Evolutionary conservation across 2,797 vertebrate genomes (phyloP).

Genomic region (Brachymystax lenok): DNA sequence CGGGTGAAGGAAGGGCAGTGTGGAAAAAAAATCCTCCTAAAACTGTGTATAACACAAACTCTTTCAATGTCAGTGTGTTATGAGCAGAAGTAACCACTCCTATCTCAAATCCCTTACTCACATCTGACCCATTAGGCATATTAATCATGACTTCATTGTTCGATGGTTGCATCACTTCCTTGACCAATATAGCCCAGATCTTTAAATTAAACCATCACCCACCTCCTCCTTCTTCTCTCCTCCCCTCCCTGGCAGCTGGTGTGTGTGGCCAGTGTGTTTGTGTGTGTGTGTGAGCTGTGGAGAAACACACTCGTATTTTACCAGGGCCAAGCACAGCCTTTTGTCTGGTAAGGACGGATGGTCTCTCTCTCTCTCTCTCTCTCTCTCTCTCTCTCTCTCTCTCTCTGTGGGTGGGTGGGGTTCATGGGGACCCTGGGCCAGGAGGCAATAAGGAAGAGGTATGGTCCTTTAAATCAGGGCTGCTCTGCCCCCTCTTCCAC

Average conservation of each 20-base stretch:
- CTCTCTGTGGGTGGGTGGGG: neutral
- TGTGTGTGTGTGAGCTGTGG: neutral
- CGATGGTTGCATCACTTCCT: neutral
- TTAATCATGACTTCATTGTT: too few relatives aligned
- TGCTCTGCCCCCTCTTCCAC: constrained; percentile 7
- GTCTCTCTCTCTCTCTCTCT: neutral
- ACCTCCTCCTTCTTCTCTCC: constrained; percentile 7
- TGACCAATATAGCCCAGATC: neutral
- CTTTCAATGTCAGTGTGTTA: neutral
- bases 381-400: neutral
- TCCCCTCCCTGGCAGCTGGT: constrained; percentile 5
- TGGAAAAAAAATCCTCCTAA: too few relatives aligned
- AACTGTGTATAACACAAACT: too few relatives aligned
- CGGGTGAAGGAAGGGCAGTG: too few relatives aligned
- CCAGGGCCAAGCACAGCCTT: neutral
- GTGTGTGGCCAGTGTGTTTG: neutral
- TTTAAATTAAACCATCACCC: neutral
- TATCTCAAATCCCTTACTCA: neutral
- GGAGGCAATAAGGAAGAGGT: constrained; percentile 17
- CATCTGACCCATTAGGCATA: neutral
- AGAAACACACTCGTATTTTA: constrained; percentile 13
- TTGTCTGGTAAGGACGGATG: neutral
- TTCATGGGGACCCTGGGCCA: constrained; percentile 6
- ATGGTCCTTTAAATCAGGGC: constrained; percentile 29
- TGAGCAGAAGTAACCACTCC: neutral